Conservation (phyloP, 2,888 invertebrate genomes). For the Microctonus aethiopoides region DNA sequence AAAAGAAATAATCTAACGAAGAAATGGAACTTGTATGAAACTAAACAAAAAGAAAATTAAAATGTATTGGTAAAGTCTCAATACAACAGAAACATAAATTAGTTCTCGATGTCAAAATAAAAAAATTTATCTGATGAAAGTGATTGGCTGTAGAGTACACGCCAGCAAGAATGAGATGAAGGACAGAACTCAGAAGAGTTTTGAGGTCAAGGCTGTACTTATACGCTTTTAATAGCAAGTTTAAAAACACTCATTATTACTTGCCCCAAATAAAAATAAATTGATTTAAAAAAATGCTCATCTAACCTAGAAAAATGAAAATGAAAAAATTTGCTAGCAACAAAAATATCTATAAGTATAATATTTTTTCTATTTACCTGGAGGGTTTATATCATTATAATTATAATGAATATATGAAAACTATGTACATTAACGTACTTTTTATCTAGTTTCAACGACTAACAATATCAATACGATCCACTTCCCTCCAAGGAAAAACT, state of each 20-base stretch:
- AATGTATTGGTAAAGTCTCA: neutral
- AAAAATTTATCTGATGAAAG: constrained; percentile 1
- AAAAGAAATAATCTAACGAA: neutral
- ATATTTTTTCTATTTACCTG: no score
- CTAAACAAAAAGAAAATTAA: no score
- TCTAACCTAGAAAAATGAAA: neutral
- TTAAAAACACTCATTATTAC: neutral
- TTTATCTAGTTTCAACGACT: neutral
- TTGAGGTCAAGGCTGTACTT: neutral
- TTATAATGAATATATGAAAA: neutral
- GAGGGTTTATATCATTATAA: neutral
- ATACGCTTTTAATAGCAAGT: neutral
- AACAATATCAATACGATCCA: neutral
- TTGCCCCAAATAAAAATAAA: neutral
- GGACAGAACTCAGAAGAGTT: neutral
- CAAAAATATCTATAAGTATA: neutral
- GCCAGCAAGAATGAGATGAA: neutral
- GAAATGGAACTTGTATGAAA: no score
- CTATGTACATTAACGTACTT: neutral
- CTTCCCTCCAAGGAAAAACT: neutral
- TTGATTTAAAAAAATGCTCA: neutral
- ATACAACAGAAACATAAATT: neutral
- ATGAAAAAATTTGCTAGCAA: neutral
- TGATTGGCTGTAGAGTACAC: neutral
- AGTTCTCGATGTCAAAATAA: neutral